These are phyloP conservation scores for Corythaixoides concolor DNA, from an alignment of 2,113 vertebrate species.

Conservation along the genomic window DNA sequence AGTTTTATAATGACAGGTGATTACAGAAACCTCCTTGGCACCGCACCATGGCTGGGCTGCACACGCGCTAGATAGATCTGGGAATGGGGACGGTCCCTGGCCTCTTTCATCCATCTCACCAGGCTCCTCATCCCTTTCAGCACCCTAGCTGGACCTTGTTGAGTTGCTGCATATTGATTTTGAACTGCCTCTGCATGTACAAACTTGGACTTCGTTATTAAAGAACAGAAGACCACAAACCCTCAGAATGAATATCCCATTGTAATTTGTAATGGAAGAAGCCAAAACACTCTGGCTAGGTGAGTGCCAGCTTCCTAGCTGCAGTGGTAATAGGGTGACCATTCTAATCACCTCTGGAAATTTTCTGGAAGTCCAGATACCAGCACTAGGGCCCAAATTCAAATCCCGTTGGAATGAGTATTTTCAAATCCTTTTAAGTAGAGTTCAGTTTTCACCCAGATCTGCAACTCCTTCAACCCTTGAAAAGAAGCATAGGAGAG, in stretches of 20 bases:
- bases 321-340: not conserved
- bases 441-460: not conserved
- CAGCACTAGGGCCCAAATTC: not conserved
- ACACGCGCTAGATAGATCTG: rapidly evolving
- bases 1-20: not conserved
- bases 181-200: not conserved
- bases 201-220: not conserved
- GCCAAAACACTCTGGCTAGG: not conserved
- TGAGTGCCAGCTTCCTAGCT: not conserved
- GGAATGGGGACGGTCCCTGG: not conserved
- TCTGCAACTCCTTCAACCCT: not conserved
- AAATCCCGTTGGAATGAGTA: not conserved
- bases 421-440: not conserved
- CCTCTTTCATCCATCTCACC: not conserved
- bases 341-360: not conserved
- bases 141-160: not conserved
- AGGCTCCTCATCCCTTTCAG: not conserved
- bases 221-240: not conserved
- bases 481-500: not conserved
- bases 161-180: not conserved
- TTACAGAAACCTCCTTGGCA: not conserved
- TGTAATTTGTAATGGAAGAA: not conserved
- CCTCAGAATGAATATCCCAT: not conserved
- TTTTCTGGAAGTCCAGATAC: not conserved
- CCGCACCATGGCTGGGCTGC: rapidly evolving